Evolutionary conservation across 2,113 vertebrate genomes (phyloP).

Genomic region (Neofelis nebulosa): DNA sequence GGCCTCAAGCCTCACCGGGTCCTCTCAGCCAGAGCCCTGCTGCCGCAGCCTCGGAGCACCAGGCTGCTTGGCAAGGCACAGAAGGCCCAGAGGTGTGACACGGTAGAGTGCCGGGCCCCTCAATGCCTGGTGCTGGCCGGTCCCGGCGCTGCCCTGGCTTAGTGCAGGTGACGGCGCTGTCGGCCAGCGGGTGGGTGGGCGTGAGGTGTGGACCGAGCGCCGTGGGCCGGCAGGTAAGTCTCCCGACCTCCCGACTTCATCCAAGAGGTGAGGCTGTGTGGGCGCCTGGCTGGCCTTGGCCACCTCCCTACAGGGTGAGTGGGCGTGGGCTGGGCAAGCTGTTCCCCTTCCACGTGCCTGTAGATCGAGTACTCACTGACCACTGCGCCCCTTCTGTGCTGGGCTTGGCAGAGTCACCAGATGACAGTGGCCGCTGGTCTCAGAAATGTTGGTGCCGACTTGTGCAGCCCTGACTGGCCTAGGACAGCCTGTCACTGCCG

Average conservation of each 20-base stretch:
- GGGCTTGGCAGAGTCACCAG: no score
- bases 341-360: no score
- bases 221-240: neutral
- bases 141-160: no score
- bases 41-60: neutral
- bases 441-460: fast-evolving
- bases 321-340: fast-evolving
- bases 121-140: neutral
- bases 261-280: neutral
- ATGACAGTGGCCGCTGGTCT: neutral
- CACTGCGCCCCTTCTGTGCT: fast-evolving
- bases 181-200: neutral
- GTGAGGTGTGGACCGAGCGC: neutral
- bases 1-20: neutral
- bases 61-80: neutral
- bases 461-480: neutral
- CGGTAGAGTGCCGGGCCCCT: neutral
- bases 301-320: neutral
- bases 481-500: neutral
- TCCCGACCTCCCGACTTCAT: neutral
- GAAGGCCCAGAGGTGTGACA: no score
- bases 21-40: neutral
- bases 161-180: neutral
- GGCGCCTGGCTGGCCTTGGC: fast-evolving
- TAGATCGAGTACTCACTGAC: fast-evolving